Base-by-base conservation (phyloP, 2,113 vertebrate species). In the Actinemys pallida region DNA sequence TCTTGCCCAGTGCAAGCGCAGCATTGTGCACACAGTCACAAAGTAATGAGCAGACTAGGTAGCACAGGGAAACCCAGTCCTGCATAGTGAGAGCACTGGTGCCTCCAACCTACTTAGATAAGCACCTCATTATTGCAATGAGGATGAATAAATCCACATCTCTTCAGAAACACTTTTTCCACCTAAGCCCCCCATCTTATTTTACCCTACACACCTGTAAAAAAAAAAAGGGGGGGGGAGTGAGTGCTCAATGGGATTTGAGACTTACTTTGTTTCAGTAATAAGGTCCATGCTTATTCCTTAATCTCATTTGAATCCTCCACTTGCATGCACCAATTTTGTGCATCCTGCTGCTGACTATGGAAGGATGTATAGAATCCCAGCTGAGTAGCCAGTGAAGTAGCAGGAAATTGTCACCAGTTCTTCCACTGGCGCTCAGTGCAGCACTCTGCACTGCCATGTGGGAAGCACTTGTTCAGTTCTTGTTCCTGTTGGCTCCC, bases 161-260 rank as follows among this genome's bases (percentile, higher is more conserved):
- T 50, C 22, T 89, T 89, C 22, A 16, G 54, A 72, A 31, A 0
- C 24, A 45, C 1, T 6, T 47, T 92, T 65, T 89, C 69, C 14
- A 59, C 17, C 72, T 17, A 14, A 72, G 42, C 4, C 17, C 24
- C 11, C 19, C 14, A 20, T 29, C 39, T 69, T 52, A 19, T 81
- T 87, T 92, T 87, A 14, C 65, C 42, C 65, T 92, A 57, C 13
- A 85, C 29, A 80, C 8, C 52, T 90, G 52, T 25, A 90, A 84
- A 56, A 3, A 82, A 80, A 85, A 87, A 54, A 4, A 11, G 10
- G 54, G 6, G 22, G 4, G 59, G 10, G 17, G 5, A 5, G 20
- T 62, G 11, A 19, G 20, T 5, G 2, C 5, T 29, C 10, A 59
- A 13, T 59, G 57, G 11, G 57, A 5, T 59, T 56, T 29, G 57